Evolutionary conservation across 2,113 vertebrate genomes (phyloP).

Genomic region (Daphoenositta chrysoptera): DNA sequence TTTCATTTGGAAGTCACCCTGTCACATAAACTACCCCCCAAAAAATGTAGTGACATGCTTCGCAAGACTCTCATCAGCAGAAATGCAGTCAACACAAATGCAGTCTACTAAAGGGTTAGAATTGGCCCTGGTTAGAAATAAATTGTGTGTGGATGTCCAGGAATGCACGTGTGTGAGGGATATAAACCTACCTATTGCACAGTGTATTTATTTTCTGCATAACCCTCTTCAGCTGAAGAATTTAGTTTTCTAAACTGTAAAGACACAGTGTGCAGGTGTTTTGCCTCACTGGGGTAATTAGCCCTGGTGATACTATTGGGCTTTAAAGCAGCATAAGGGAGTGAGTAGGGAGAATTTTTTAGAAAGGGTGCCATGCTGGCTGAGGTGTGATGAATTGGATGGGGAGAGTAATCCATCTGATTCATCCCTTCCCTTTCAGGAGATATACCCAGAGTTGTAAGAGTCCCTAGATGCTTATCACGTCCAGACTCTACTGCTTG

Average conservation of each 20-base stretch:
- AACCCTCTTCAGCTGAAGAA: not conserved
- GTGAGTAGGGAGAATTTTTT: not conserved
- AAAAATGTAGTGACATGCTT: not conserved
- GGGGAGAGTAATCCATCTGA: not conserved
- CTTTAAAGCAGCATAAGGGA: not conserved
- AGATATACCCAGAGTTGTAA: not conserved
- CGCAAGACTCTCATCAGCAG: not conserved
- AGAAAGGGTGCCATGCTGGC: not conserved
- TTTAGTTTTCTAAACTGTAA: not conserved
- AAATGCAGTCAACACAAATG: not conserved
- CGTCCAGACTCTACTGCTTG: not conserved
- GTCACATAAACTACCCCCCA: rapidly evolving
- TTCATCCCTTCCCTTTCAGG: not conserved
- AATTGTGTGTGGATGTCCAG: not conserved
- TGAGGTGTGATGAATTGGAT: not conserved
- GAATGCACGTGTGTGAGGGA: rapidly evolving
- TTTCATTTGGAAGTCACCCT: not conserved
- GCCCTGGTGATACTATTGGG: not conserved
- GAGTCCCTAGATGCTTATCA: not conserved
- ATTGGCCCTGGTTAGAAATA: not conserved
- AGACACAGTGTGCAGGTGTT: not conserved
- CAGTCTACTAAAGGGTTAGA: not conserved
- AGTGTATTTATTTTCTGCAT: not conserved
- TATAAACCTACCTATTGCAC: not conserved
- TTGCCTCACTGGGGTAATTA: not conserved